Conservation (phyloP, 2,113 vertebrate genomes). For the Castor canadensis region DNA sequence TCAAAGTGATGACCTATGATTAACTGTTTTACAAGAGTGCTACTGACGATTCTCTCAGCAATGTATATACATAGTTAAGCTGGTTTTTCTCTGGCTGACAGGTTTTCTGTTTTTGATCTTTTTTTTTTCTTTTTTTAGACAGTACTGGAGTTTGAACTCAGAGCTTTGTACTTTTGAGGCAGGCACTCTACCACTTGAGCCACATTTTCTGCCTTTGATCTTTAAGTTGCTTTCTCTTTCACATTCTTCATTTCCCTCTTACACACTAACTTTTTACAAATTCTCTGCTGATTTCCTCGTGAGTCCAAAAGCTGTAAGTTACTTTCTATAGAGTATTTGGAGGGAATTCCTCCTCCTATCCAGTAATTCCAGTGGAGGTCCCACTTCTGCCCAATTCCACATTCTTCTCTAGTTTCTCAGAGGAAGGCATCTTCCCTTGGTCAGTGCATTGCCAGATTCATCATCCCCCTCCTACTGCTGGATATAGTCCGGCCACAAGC, state of each 20-base stretch:
- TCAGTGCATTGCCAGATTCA: neutral
- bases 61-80: neutral
- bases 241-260: neutral
- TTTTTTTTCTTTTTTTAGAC: neutral
- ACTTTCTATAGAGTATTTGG: neutral
- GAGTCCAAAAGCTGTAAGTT: neutral
- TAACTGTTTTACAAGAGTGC: neutral
- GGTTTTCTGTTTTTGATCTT: neutral
- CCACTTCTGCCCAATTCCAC: neutral
- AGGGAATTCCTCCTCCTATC: neutral
- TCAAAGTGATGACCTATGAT: neutral
- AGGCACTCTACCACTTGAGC: too few species aligned
- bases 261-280: slow-evolving; percentile 20
- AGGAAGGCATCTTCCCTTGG: neutral
- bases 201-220: neutral
- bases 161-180: too few species aligned
- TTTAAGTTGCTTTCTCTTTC: neutral
- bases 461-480: neutral
- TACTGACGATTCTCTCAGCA: neutral
- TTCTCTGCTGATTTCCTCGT: neutral
- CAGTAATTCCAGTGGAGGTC: neutral
- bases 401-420: neutral
- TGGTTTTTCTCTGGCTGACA: neutral
- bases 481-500: neutral
- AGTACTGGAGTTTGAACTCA: neutral